A percentile compares a stretch with the other conserved stretches of the same genome.
Evolutionary conservation across 2,797 vertebrate species (phyloP).

Genomic region (Alosa sapidissima): DNA sequence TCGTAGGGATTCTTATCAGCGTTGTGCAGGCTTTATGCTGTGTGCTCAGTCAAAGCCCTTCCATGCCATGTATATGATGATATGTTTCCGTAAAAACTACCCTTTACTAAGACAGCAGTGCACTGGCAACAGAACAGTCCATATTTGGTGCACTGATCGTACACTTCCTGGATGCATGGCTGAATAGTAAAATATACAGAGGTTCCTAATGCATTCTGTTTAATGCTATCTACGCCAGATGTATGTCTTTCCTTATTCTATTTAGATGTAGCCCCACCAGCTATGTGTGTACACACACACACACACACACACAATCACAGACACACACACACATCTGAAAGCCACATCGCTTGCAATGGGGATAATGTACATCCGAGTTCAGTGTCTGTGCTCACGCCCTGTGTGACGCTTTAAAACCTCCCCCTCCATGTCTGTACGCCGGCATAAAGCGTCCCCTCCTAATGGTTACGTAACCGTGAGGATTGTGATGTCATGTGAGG

Average conservation of each 20-base stretch:
- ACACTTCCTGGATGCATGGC: background rate
- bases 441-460: background rate
- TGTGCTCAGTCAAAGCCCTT: too few relatives aligned
- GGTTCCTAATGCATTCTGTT: background rate
- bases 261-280: background rate
- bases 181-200: background rate
- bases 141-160: too few relatives aligned
- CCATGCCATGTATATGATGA: too few relatives aligned
- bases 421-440: background rate
- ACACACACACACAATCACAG: background rate
- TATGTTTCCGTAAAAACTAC: too few relatives aligned
- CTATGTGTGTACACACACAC: background rate
- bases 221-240: background rate
- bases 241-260: background rate
- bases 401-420: background rate
- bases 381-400: background rate
- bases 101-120: too few relatives aligned
- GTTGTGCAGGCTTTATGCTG: too few relatives aligned
- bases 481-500: constrained; percentile 8
- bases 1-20: too few relatives aligned
- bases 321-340: background rate
- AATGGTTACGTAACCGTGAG: background rate
- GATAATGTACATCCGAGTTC: background rate
- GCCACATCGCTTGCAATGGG: background rate
- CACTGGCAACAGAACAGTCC: too few relatives aligned